Evolutionary conservation across 2,797 vertebrate genomes (phyloP).

Genomic region (Bradypodion ventrale): DNA sequence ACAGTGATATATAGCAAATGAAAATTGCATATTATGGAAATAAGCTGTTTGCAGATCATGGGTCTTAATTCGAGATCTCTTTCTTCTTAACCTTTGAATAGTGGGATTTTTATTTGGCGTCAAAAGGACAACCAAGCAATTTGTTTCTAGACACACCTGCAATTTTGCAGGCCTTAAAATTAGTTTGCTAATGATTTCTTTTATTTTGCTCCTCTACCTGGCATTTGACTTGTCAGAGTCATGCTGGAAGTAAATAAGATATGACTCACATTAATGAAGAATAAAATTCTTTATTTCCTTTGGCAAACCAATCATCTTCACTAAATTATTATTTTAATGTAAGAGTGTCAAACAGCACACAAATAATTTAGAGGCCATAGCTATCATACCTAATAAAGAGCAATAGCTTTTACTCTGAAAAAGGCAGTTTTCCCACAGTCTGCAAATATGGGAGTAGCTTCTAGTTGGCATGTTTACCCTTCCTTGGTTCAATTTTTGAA

Average conservation of each 20-base stretch:
- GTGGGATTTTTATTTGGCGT: neutral
- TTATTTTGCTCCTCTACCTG: neutral
- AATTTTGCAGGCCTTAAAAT: too few species aligned
- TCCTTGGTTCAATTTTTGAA: neutral
- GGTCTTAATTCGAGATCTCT: constrained; percentile 2
- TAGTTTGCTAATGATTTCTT: neutral
- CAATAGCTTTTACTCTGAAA: constrained; percentile 46
- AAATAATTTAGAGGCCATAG: constrained; percentile 13
- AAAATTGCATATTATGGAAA: too few species aligned
- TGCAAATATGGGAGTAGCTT: neutral
- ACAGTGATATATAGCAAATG: neutral
- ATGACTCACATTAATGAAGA: constrained; percentile 49
- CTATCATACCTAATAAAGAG: constrained; percentile 44
- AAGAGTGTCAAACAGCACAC: constrained; percentile 30
- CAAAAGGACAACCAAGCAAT: constrained; percentile 5
- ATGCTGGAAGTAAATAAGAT: constrained; percentile 31
- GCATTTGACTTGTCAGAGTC: constrained; percentile 4
- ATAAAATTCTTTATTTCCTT: constrained; percentile 46
- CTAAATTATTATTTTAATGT: constrained; percentile 36
- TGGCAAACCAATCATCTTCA: constrained; percentile 15
- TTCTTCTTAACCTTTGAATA: constrained; percentile 7
- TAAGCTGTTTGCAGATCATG: neutral
- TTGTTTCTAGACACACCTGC: neutral
- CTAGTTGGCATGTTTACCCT: neutral
- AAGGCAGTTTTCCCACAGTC: neutral